Conservation (phyloP, 2,113 vertebrate species). For the Lepus americanus region DNA sequence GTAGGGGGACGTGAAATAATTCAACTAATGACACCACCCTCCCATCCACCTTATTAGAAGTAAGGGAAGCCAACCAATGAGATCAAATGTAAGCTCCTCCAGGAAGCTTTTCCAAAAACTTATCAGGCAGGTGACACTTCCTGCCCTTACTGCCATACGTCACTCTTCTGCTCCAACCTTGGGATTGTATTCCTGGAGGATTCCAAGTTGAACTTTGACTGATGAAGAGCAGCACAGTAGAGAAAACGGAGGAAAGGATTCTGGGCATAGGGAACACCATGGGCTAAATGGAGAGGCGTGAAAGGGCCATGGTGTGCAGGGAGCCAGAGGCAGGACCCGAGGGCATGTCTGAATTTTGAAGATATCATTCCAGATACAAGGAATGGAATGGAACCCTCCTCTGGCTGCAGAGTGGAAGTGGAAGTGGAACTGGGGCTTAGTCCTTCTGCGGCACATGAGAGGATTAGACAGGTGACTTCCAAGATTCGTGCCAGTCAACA, state of each 20-base stretch:
- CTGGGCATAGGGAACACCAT: neutral
- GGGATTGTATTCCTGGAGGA: neutral
- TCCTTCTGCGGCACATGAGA: neutral
- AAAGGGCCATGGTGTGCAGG: neutral
- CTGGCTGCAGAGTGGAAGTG: neutral
- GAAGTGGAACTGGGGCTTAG: neutral
- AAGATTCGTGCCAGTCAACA: neutral
- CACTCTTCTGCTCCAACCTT: neutral
- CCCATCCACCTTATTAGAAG: neutral
- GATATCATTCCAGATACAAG: neutral
- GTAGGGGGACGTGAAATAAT: neutral
- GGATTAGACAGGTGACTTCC: neutral
- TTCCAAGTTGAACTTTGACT: neutral
- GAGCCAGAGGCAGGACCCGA: neutral
- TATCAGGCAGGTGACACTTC: neutral
- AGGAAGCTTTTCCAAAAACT: slow-evolving; percentile 21
- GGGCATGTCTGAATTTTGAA: neutral
- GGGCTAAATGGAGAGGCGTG: neutral
- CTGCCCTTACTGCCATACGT: neutral
- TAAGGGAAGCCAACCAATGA: neutral
- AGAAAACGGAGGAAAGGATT: neutral
- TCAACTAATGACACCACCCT: neutral
- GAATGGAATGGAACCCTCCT: neutral
- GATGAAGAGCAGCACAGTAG: neutral
- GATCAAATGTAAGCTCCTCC: neutral